Conservation (phyloP, 2,797 vertebrate species). For the Zenarchopterus dispar region DNA sequence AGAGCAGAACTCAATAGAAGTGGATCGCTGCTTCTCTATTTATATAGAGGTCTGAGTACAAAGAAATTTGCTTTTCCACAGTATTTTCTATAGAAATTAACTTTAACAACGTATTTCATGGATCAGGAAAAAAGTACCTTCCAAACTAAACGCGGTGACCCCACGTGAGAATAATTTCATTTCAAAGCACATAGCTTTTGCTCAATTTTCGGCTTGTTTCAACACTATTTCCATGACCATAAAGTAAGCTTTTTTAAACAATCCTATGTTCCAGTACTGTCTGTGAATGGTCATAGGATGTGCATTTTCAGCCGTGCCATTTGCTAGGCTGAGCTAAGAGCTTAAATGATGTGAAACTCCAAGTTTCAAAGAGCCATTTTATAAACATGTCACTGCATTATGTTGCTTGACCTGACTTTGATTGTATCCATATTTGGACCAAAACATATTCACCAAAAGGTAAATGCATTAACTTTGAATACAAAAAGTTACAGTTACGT, state of each 20-base stretch:
- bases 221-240: neutral
- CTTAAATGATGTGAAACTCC: neutral
- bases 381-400: neutral
- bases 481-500: slow-evolving; percentile 34
- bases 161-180: neutral
- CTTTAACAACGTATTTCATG: slow-evolving; percentile 32
- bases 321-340: neutral
- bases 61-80: slow-evolving; percentile 18
- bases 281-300: no score
- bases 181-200: neutral
- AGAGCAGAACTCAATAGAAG: no score
- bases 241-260: neutral
- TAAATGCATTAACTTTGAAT: neutral
- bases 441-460: slow-evolving; percentile 14
- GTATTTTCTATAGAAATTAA: slow-evolving; percentile 26
- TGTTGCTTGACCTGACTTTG: neutral
- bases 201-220: neutral
- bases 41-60: no score
- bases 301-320: no score
- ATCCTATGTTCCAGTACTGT: no score
- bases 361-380: neutral
- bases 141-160: neutral
- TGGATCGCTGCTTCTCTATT: no score
- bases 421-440: slow-evolving; percentile 7
- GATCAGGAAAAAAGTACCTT: slow-evolving; percentile 26